Evolutionary conservation across 2,888 invertebrate species (phyloP), one percentile per base, ranked within the genome.

Genomic region (Hydriomena furcata): DNA sequence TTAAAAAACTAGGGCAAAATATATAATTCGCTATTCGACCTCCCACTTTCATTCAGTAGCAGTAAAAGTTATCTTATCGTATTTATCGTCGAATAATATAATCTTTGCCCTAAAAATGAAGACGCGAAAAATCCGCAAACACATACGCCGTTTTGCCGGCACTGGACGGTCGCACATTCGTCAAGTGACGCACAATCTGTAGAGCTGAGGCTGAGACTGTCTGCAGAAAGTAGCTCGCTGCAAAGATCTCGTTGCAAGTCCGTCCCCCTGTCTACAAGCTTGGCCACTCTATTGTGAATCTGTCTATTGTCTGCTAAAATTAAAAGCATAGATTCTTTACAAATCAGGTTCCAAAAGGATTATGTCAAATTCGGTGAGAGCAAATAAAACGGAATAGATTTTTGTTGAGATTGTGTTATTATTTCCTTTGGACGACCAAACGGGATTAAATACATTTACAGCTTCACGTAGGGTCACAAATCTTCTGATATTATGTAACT

Each of bases 131-230:
- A 50, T 56, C 38, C 36, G 41, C 35, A 24, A 45, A 7, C 65
- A 63, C 66, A 68, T 67, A 48, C 60, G 54, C 57, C 71, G 79
- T 35, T 38, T 52, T 52, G 38, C 24, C 47, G 52, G 45, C 10
- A 17, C 17, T 3, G 4, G 17, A 3, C 37, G 36, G n/a, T 7
- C 1, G 1, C 34, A 51, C 51, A 57, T 54, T 54, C 51, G 45
- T 6, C 7, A 44, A 28, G 31, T 8, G 24, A 23, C 32, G 38
- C 48, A 44, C 46, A 48, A 43, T 12, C 21, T n/a, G 41, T 24
- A n/a, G 17, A 5, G 32, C 31, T 24, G 12, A 21, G 1, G 8
- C 38, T 35, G 42, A 35, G 28, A 23, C 20, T 11, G 13, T 46
- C 43, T 61, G 64, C 64, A 61, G 40, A 44, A 28, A 13, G 37